phyloP scores from a whole-genome alignment of 2,888 invertebrate species.

The Papilio gigon region DNA sequence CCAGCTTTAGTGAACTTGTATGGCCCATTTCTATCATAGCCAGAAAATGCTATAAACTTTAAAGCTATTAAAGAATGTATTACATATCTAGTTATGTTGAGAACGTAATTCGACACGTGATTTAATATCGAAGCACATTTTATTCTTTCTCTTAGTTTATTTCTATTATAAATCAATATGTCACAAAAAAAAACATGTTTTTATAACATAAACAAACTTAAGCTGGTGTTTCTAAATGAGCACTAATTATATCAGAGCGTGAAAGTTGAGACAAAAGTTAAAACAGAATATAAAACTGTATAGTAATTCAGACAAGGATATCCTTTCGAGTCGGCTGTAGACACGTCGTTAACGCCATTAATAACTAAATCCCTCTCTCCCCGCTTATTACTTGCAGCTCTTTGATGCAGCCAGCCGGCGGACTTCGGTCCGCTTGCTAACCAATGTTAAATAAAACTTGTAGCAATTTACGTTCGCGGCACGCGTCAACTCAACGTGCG shows the following conservation, averaged over 20 bases:
- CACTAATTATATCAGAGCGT: conserved; percentile 15
- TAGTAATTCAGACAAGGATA: conserved; percentile 37
- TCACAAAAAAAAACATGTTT: not conserved
- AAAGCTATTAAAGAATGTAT: no score
- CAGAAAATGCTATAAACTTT: no score
- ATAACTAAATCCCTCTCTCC: conserved; percentile 43
- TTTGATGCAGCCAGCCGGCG: conserved; percentile 60
- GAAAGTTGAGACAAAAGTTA: conserved; percentile 25
- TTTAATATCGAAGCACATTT: not conserved
- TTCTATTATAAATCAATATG: not conserved
- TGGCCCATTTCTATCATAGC: not conserved
- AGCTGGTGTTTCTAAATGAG: not conserved
- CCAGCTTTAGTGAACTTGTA: not conserved
- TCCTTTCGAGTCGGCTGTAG: conserved; percentile 21
- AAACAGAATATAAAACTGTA: conserved; percentile 20
- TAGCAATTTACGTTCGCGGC: conserved; percentile 70
- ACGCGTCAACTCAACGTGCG: conserved; percentile 62
- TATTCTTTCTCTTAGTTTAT: not conserved
- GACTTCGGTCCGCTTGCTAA: conserved; percentile 67
- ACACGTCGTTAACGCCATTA: conserved; percentile 38
- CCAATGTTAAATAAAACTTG: conserved; percentile 61
- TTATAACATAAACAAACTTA: conserved; percentile 4
- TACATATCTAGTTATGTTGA: not conserved
- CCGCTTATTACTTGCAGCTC: conserved; percentile 58
- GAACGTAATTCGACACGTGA: not conserved